phyloP scores from a whole-genome alignment of 2,888 invertebrate species.

The Gastrophysa polygoni region DNA sequence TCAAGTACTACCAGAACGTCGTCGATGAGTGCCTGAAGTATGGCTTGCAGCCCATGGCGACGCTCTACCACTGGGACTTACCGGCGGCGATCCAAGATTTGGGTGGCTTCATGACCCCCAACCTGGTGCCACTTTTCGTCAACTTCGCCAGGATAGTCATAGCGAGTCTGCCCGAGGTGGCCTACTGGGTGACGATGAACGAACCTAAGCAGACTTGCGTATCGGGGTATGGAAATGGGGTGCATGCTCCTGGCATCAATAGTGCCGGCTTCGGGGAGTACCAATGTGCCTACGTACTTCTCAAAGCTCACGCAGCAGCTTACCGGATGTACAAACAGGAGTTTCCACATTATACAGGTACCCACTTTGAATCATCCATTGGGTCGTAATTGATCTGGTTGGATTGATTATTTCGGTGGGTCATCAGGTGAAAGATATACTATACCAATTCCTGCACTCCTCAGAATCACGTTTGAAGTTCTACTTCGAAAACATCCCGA shows the following conservation, averaged over 20 bases:
- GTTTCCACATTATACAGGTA: slow-evolving; percentile 58
- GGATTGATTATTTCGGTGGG: too few species aligned
- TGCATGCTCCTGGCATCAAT: slow-evolving; percentile 62
- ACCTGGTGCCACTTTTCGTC: slow-evolving; percentile 64
- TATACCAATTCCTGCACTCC: too few species aligned
- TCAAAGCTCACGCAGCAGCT: slow-evolving; percentile 70
- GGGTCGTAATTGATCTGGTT: too few species aligned
- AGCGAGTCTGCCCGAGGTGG: slow-evolving; percentile 54
- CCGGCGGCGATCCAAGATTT: slow-evolving; percentile 54
- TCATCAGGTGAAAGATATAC: too few species aligned
- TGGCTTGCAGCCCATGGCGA: slow-evolving; percentile 66
- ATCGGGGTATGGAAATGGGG: slow-evolving; percentile 61
- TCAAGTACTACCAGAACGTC: slow-evolving; percentile 77
- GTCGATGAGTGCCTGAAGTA: slow-evolving; percentile 70
- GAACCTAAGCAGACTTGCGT: slow-evolving; percentile 59
- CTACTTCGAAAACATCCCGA: too few species aligned
- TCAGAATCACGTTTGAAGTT: too few species aligned
- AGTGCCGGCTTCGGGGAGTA: slow-evolving; percentile 68
- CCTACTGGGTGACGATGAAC: slow-evolving; percentile 72
- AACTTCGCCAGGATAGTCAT: slow-evolving; percentile 65
- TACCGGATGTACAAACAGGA: slow-evolving; percentile 68
- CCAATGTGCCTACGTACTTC: slow-evolving; percentile 66
- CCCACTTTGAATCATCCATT: too few species aligned
- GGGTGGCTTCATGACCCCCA: slow-evolving; percentile 69
- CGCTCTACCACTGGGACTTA: slow-evolving; percentile 63